Base-by-base conservation (phyloP, 2,888 invertebrate species). In the Tholera decimalis region DNA sequence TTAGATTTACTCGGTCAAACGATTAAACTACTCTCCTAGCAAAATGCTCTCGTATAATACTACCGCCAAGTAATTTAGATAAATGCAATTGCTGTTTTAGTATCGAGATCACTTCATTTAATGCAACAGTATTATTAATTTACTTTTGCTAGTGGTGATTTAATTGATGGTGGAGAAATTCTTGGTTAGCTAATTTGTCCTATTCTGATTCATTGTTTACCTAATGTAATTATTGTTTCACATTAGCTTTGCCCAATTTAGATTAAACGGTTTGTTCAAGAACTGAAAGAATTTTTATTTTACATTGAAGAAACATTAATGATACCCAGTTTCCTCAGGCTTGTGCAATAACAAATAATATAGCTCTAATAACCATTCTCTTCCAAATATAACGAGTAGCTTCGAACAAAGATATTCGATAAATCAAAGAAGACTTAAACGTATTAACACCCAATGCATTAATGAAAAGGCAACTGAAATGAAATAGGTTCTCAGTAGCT, bases 1-100 rank as follows among this genome's bases (percentile, higher is more conserved):
- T 69, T 69, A 59, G 58, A 81, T 77, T 80, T 79, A 83, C 71
- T 84, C 58, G 83, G 82, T 81, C 81, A 82, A 68, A 66, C 68
- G 58, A 79, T 82, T 83, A 72, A 74, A 73, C 54, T 22, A 57
- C 51, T 46, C 24, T 46, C 49, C 62, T 55, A 65, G 49, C 56
- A 68, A 74, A 77, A 81, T 80, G 58, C 62, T 83, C 58, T 65
- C 67, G 71, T 83, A 62, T 80, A 80, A 79, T 80, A 84, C 69
- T 57, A 73, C 55, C 50, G 41, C 28, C 49, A 67, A 60, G 75
- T 73, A 77, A 83, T 78, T 76, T 66, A 83, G 80, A 80, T 82
- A 77, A 76, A 73, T 74, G 55, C 13, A 71, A 79, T 68, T 75
- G 35, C 60, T 72, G 43, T 73, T 76, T 68, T 43, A 68, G 53